phyloP scores from a whole-genome alignment of 2,797 vertebrate species.

The Gambelia wislizenii region DNA sequence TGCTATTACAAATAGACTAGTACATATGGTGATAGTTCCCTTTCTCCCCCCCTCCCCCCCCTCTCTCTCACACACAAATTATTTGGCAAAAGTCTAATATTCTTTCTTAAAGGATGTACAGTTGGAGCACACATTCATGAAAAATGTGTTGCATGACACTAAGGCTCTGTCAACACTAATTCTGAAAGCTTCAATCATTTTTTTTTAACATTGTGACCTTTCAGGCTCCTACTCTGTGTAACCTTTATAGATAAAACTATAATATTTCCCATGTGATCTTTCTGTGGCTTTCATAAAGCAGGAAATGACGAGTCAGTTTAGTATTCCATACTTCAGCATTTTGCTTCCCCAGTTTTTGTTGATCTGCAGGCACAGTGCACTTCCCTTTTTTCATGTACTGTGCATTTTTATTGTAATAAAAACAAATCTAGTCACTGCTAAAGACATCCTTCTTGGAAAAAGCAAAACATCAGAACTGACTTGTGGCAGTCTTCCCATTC shows the following conservation, averaged over 20 bases:
- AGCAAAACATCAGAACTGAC: background rate
- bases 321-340: slow-evolving; percentile 31
- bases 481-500: background rate
- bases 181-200: background rate
- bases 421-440: too few relatives aligned
- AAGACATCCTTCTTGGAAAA: background rate
- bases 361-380: slow-evolving; percentile 13
- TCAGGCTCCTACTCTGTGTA: background rate
- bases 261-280: slow-evolving; percentile 3
- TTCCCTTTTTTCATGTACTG: slow-evolving; percentile 20
- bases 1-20: too few relatives aligned
- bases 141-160: background rate
- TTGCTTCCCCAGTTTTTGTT: slow-evolving; percentile 25
- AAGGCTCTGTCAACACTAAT: background rate
- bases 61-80: too few relatives aligned
- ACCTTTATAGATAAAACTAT: slow-evolving; percentile 10
- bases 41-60: too few relatives aligned
- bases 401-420: slow-evolving; percentile 21
- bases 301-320: slow-evolving; percentile 28
- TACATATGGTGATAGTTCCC: too few relatives aligned
- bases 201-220: background rate
- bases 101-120: background rate
- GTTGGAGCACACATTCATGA: background rate
- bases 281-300: slow-evolving; percentile 13
- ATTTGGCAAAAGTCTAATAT: background rate